These are phyloP conservation scores for Morone saxatilis DNA, from an alignment of 2,113 vertebrate genomes.

Conservation along the genomic window DNA sequence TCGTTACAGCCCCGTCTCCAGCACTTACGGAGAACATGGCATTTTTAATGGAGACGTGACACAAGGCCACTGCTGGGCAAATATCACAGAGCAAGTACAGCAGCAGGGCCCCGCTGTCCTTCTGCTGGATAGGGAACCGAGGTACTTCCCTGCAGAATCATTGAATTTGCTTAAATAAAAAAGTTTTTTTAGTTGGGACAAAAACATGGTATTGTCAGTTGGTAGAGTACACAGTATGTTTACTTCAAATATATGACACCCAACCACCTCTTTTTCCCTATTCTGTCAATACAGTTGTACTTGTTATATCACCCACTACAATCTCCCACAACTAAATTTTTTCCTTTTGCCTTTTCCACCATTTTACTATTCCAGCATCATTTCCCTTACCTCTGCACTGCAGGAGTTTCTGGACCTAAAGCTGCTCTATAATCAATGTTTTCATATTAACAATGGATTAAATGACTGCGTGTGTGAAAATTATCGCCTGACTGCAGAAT, in stretches of 20 bases:
- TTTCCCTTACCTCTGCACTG: background rate
- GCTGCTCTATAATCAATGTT: background rate
- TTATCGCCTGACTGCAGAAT: background rate
- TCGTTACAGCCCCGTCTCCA: constrained; percentile 76
- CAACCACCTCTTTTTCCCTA: too few species aligned
- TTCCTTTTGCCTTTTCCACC: background rate
- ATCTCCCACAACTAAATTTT: background rate
- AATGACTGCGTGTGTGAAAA: background rate
- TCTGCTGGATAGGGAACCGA: background rate
- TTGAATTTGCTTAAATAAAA: background rate
- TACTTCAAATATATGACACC: background rate
- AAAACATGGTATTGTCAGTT: background rate
- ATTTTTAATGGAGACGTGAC: constrained; percentile 73
- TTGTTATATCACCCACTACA: background rate
- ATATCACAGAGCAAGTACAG: constrained; percentile 39
- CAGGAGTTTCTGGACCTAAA: background rate
- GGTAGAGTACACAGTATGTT: background rate
- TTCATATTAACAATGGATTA: background rate
- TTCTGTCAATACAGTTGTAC: background rate
- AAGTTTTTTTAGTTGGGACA: background rate
- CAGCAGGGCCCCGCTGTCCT: constrained; percentile 25
- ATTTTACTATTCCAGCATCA: background rate
- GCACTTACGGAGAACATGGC: constrained; percentile 72
- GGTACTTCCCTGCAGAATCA: background rate
- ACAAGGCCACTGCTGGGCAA: constrained; percentile 46